These are phyloP conservation scores for Lepidurus apus DNA, from an alignment of 1,140 invertebrate species.

Conservation along the genomic window DNA sequence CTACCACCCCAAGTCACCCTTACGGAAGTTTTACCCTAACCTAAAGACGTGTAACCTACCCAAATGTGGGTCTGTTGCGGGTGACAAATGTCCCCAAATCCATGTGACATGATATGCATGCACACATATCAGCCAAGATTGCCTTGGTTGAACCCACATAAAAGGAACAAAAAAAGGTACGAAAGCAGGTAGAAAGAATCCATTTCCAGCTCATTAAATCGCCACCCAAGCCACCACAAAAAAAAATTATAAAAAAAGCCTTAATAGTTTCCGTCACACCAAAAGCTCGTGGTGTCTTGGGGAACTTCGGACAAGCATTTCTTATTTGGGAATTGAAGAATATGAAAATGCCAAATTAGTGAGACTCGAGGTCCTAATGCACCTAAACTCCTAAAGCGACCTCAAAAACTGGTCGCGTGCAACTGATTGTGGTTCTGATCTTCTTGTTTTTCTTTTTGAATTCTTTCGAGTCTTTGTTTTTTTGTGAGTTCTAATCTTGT, in stretches of 20 bases:
- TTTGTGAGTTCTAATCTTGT: not conserved
- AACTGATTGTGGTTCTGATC: not conserved
- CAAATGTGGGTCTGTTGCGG: not conserved
- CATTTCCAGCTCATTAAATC: conserved; percentile 13
- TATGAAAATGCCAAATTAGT: too few relatives aligned
- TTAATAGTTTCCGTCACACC: conserved; percentile 5
- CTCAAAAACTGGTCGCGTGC: conserved; percentile 4
- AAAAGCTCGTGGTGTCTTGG: not conserved
- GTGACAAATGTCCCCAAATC: conserved; percentile 18
- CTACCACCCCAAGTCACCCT: not conserved
- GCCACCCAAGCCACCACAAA: not conserved
- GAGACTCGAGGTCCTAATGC: too few relatives aligned
- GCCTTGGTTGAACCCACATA: not conserved
- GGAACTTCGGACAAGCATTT: too few relatives aligned
- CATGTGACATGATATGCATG: conserved; percentile 10
- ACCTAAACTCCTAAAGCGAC: too few relatives aligned
- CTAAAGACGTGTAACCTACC: not conserved
- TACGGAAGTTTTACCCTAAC: not conserved
- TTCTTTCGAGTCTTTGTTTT: not conserved
- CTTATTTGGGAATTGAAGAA: too few relatives aligned
- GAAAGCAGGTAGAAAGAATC: not conserved
- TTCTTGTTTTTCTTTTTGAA: not conserved
- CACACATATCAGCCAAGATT: conserved; percentile 10
- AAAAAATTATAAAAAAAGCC: not conserved
- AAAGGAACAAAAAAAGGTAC: not conserved